Evolutionary conservation across 2,888 invertebrate genomes (phyloP).

Genomic region (Alsophila aescularia): DNA sequence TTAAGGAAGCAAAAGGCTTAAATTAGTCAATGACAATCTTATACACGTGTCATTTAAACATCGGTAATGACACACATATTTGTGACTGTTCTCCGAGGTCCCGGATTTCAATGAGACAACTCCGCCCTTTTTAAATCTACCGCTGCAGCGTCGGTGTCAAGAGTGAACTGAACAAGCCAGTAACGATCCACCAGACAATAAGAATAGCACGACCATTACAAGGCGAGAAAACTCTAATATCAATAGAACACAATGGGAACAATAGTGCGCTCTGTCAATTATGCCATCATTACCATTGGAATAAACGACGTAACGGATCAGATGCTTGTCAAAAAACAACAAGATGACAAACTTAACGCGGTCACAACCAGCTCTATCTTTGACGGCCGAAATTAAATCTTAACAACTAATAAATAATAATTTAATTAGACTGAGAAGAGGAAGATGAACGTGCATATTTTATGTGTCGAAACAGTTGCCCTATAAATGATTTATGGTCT

Average conservation of each 20-base stretch:
- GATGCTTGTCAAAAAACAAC: constrained; percentile 76
- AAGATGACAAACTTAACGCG: constrained; percentile 65
- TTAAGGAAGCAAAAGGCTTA: constrained; percentile 19
- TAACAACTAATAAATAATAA: constrained; percentile 54
- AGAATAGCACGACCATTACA: constrained; percentile 73
- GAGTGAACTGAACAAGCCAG: constrained; percentile 48
- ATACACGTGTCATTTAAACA: constrained; percentile 36
- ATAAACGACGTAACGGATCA: constrained; percentile 80
- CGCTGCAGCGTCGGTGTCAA: constrained; percentile 59
- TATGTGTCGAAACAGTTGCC: constrained; percentile 67
- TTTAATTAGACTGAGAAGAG: constrained; percentile 38
- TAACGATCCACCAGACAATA: constrained; percentile 72
- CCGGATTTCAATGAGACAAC: constrained; percentile 61
- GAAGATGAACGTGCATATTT: constrained; percentile 68
- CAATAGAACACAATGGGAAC: constrained; percentile 81
- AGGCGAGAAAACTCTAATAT: constrained; percentile 83
- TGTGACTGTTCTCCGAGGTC: constrained; percentile 39
- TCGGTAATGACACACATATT: constrained; percentile 45
- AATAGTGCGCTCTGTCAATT: constrained; percentile 83
- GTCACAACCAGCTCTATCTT: constrained; percentile 38
- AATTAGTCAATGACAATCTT: constrained; percentile 35
- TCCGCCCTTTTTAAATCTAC: constrained; percentile 76
- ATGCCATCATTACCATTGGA: constrained; percentile 83
- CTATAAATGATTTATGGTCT: constrained; percentile 78
- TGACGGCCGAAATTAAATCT: constrained; percentile 56